A percentile compares a stretch with the other conserved stretches of the same genome.
These are phyloP conservation scores for Lepidochitona cinerea DNA, from an alignment of 2,888 invertebrate species.

Conservation along the genomic window DNA sequence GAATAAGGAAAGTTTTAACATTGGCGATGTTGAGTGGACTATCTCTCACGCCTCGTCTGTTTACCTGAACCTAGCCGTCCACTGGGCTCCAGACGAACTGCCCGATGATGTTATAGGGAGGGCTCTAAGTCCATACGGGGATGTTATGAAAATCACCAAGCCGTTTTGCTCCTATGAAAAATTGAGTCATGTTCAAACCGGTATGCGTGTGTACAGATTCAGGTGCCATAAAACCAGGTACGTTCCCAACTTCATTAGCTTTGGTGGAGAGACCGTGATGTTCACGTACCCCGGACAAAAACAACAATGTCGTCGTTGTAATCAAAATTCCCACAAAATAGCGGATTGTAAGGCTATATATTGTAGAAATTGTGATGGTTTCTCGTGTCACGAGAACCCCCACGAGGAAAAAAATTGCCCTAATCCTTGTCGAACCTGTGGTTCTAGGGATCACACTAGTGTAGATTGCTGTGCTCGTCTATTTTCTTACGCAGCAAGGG, in stretches of 20 bases:
- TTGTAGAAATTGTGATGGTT: neutral
- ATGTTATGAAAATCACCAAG: neutral
- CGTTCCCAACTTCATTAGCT: neutral
- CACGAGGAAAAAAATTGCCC: neutral
- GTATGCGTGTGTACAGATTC: neutral
- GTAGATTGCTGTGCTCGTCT: neutral
- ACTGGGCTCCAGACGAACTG: neutral
- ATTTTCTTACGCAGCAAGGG: neutral
- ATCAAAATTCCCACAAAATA: neutral
- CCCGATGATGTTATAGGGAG: neutral
- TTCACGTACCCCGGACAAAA: neutral
- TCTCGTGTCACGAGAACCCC: neutral
- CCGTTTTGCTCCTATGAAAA: neutral
- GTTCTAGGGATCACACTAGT: neutral
- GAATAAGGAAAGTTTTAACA: neutral
- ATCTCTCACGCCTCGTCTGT: neutral
- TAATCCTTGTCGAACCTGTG: neutral
- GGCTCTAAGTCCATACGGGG: neutral
- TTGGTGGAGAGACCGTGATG: neutral
- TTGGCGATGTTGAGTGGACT: neutral
- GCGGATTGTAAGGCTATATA: neutral
- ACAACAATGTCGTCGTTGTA: neutral
- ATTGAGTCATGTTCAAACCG: neutral
- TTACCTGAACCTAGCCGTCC: neutral
- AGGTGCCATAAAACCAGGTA: neutral